Evolutionary conservation across 2,113 vertebrate species (phyloP).

Genomic region (Chrysochloris asiatica): DNA sequence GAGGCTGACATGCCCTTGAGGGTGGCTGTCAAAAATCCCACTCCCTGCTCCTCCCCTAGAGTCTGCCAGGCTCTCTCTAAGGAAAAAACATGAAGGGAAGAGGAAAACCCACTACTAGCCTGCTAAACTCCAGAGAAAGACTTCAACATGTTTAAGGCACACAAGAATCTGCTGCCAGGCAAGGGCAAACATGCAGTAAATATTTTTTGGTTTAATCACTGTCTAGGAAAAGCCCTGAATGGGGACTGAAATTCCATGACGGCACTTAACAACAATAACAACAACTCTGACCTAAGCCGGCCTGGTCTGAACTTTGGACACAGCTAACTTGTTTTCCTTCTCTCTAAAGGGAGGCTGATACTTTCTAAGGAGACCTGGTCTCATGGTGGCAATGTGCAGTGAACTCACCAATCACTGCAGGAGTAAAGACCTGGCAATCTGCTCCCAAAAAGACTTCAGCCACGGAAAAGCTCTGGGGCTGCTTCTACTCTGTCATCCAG

Average conservation of each 20-base stretch:
- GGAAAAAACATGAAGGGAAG: background rate
- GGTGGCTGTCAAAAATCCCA: conserved; percentile 56
- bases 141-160: background rate
- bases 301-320: background rate
- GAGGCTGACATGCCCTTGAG: conserved; percentile 46
- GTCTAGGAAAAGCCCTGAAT: background rate
- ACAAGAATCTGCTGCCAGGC: background rate
- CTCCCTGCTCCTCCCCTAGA: background rate
- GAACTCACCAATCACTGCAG: too few species aligned
- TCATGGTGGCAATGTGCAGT: too few species aligned
- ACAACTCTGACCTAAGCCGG: background rate
- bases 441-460: background rate
- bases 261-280: too few species aligned
- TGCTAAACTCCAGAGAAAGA: background rate
- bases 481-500: background rate
- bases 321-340: background rate
- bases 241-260: background rate
- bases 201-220: background rate
- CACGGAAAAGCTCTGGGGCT: background rate
- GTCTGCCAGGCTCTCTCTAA: background rate
- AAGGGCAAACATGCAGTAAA: background rate
- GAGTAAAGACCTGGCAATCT: background rate
- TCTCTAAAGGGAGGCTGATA: background rate
- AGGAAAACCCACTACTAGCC: conserved; percentile 14
- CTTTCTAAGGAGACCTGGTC: too few species aligned